Evolutionary conservation across 2,797 vertebrate species (phyloP), one percentile per base, ranked within the genome.

Genomic region (Tympanoctomys barrerae): DNA sequence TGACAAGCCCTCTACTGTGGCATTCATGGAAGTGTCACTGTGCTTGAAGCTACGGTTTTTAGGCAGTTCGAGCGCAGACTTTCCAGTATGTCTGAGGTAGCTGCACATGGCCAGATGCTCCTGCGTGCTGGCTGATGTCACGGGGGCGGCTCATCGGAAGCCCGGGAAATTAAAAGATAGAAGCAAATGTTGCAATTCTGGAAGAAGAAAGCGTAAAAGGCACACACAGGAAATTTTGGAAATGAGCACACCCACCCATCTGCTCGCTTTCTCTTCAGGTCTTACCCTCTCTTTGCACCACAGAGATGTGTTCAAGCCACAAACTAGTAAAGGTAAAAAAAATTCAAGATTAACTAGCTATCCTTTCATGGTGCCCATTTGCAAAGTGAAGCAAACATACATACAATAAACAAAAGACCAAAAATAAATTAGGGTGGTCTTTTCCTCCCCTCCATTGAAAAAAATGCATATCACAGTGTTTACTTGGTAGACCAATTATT

Each of bases 401-500:
- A 28, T 68, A 86, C 54, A 77, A 31, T 13, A 13, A 89, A 83
- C 52, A 39, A 66, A 62, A 89, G 49, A 82, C 54, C 13, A 24
- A 80, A 87, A 88, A 77, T 85, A 94, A 92, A 96, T 86, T 33
- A 87, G 96, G 59, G 24, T 21, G 52, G 26, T 75, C 42, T 89
- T 87, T 70, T 54, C 26, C 26, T 57, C 42, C 18, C 54, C 11
- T 70, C 28, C 5, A 79, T 82, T 59, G 82, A 97, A 97, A 85
- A 80, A 97, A 80, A 83, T 81, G 90, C 66, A 96, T 81, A 87
- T 82, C 73, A 92, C 1, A 0, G 93, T 91, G 96, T 95, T 97
- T 96, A 97, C 90, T 92, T 97, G 97, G 89, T 90, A 97, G 95
- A 81, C 90, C 0, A 96, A 94, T 98, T 98, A 97, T 98, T 98